Conservation (phyloP, 2,797 vertebrate species). For the Poliocrania exsul region DNA sequence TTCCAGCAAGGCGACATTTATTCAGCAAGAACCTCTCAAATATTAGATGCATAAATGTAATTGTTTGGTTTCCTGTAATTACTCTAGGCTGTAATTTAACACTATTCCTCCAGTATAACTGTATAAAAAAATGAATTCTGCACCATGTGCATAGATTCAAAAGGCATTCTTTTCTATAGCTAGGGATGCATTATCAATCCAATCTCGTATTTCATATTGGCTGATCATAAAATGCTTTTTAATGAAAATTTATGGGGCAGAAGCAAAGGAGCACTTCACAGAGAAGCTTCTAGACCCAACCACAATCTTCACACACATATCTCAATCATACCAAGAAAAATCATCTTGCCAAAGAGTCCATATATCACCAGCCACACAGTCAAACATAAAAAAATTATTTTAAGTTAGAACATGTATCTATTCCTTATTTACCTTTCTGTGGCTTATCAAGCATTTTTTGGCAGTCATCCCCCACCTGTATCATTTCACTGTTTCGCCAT, state of each 20-base stretch:
- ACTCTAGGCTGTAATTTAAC: neutral
- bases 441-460: neutral
- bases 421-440: neutral
- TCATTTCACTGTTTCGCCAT: neutral
- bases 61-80: neutral
- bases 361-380: neutral
- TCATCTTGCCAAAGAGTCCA: neutral
- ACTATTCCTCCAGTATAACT: neutral
- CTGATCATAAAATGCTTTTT: neutral
- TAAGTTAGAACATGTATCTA: neutral
- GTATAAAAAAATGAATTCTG: neutral
- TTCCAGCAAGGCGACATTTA: neutral
- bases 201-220: neutral
- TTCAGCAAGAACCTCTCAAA: conserved; percentile 3
- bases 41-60: neutral
- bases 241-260: neutral
- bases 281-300: neutral
- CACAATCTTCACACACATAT: fast-evolving
- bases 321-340: neutral
- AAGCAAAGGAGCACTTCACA: neutral
- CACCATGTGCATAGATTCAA: neutral
- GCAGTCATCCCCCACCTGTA: neutral
- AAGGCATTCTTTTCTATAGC: neutral
- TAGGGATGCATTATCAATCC: neutral
- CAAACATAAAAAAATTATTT: fast-evolving